Evolutionary conservation across 2,888 invertebrate species (phyloP).

Genomic region (Stenodema calcarata): DNA sequence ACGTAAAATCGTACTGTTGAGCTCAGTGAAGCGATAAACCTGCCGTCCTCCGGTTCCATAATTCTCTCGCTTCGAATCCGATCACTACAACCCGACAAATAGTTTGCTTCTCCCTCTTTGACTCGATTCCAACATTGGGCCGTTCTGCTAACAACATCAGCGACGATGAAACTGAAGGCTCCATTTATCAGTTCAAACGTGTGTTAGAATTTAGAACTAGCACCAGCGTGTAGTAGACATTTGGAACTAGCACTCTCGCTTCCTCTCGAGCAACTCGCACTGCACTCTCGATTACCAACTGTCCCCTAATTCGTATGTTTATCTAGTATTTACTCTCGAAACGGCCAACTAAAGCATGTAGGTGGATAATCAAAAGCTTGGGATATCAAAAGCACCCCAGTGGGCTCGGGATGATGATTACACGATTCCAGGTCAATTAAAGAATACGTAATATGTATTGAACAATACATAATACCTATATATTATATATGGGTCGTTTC

Average conservation of each 20-base stretch:
- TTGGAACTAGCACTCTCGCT: background rate
- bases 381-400: background rate
- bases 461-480: no score
- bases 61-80: background rate
- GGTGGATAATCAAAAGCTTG: background rate
- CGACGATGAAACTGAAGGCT: no score
- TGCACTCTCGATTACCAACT: background rate
- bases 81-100: background rate
- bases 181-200: background rate
- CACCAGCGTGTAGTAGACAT: background rate
- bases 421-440: background rate
- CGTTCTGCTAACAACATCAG: background rate
- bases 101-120: background rate
- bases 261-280: background rate
- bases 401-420: background rate
- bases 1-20: background rate
- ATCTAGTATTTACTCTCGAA: background rate
- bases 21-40: background rate
- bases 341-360: background rate
- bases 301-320: background rate
- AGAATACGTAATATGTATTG: background rate
- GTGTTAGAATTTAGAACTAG: no score
- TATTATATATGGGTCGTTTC: no score
- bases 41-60: background rate
- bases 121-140: background rate